Conservation (phyloP, 1,140 invertebrate genomes). For the Delia radicum region DNA sequence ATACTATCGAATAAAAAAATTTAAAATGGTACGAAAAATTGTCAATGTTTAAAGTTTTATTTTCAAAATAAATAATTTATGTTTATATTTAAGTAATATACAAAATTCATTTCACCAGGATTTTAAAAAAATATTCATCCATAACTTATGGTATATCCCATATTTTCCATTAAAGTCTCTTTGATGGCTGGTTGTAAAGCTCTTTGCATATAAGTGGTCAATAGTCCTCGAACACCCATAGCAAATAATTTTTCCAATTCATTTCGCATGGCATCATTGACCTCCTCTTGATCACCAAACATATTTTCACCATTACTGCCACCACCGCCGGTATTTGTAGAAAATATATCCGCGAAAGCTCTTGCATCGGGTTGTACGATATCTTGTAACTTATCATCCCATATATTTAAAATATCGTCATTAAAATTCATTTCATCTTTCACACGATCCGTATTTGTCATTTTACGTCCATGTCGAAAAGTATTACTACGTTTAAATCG, state of each 20-base stretch:
- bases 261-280: constrained; percentile 65
- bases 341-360: constrained; percentile 49
- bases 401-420: constrained; percentile 49
- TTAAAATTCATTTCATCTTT: constrained; percentile 52
- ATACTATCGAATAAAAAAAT: background rate
- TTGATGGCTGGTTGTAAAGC: constrained; percentile 79
- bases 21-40: background rate
- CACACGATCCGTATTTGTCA: background rate
- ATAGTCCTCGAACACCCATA: constrained; percentile 72
- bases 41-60: background rate
- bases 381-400: constrained; percentile 45
- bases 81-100: too few species aligned
- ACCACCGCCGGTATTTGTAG: background rate
- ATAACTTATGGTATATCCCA: constrained; percentile 83
- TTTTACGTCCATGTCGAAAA: background rate
- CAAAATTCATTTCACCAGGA: too few species aligned
- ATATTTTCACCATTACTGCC: too few species aligned
- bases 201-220: constrained; percentile 80
- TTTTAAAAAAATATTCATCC: constrained; percentile 53
- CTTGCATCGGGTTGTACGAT: constrained; percentile 48
- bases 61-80: constrained; percentile 15
- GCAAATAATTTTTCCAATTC: constrained; percentile 84
- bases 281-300: constrained; percentile 41
- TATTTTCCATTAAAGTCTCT: constrained; percentile 79
- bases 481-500: constrained; percentile 24